Percentiles rank a stretch among this genome's conserved stretches.
These are phyloP conservation scores for Drosophila santomea DNA, from an alignment of 1,140 invertebrate species.

Conservation along the genomic window DNA sequence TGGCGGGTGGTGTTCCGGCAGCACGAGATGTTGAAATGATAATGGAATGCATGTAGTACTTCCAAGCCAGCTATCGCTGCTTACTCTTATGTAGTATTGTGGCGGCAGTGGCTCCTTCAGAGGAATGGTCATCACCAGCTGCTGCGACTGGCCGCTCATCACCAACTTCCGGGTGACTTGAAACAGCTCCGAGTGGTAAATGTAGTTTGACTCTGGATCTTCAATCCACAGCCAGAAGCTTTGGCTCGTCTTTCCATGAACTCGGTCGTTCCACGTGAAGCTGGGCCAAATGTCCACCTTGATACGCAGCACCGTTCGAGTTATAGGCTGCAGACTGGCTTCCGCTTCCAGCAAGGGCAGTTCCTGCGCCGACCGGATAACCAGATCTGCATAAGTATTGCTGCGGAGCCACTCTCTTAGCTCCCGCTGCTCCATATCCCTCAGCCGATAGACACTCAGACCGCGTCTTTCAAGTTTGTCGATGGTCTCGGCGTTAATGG, in stretches of 20 bases:
- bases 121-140: constrained; percentile 98
- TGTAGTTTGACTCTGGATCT: constrained; percentile 96
- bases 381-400: constrained; percentile 89
- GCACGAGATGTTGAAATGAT: constrained; percentile 94
- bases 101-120: constrained; percentile 95
- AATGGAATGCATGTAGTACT: constrained; percentile 90
- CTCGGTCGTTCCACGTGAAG: constrained; percentile 96
- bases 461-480: constrained; percentile 92
- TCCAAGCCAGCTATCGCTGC: constrained; percentile 96
- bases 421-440: constrained; percentile 95
- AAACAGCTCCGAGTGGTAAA: constrained; percentile 98
- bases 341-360: constrained; percentile 94
- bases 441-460: constrained; percentile 90
- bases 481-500: constrained; percentile 91
- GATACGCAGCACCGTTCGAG: constrained; percentile 95
- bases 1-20: constrained; percentile 96
- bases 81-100: constrained; percentile 95
- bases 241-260: constrained; percentile 95
- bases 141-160: constrained; percentile 88
- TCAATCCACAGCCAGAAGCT: constrained; percentile 99
- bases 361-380: constrained; percentile 94
- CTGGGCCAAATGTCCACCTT: constrained; percentile 92
- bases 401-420: constrained; percentile 92
- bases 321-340: constrained; percentile 96
- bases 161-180: constrained; percentile 94